These are phyloP conservation scores for Planococcus citri DNA, from an alignment of 1,140 invertebrate genomes.

Conservation along the genomic window DNA sequence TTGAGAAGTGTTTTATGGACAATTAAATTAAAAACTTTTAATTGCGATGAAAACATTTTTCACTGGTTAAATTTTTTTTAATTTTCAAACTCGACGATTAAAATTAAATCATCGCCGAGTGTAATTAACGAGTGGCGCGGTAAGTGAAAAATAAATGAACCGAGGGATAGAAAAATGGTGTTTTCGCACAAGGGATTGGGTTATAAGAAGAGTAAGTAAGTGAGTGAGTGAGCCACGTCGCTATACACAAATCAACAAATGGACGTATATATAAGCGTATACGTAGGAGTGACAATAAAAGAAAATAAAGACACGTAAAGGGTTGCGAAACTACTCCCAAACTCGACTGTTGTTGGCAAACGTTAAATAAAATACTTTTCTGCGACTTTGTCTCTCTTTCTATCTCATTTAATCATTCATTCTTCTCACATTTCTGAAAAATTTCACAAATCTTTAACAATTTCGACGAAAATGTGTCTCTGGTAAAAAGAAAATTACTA, in stretches of 20 bases:
- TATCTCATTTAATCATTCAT: conserved; percentile 6
- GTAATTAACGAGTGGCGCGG: background rate
- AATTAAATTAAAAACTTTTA: background rate
- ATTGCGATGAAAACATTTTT: background rate
- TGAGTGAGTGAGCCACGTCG: too few relatives aligned
- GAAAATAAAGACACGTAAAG: background rate
- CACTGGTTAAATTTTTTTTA: too few relatives aligned
- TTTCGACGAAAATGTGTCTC: too few relatives aligned
- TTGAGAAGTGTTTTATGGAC: background rate
- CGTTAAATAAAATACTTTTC: background rate
- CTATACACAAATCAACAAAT: background rate
- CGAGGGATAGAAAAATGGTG: background rate
- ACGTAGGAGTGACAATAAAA: conserved; percentile 2
- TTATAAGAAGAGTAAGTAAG: too few relatives aligned
- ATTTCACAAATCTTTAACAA: too few relatives aligned
- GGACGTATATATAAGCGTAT: too few relatives aligned
- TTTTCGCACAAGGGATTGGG: too few relatives aligned
- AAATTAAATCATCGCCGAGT: background rate
- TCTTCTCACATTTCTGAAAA: background rate
- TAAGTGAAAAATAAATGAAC: background rate
- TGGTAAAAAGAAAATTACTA: too few relatives aligned
- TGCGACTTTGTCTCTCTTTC: background rate
- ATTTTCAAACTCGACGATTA: conserved; percentile 1
- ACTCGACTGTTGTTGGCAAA: background rate
- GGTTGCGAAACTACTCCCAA: background rate